Percentiles rank a stretch among this genome's conserved stretches.
Evolutionary conservation across 35 echinoderm and acorn worm genomes (phyloP).

Genomic region (Amphiura filiformis): DNA sequence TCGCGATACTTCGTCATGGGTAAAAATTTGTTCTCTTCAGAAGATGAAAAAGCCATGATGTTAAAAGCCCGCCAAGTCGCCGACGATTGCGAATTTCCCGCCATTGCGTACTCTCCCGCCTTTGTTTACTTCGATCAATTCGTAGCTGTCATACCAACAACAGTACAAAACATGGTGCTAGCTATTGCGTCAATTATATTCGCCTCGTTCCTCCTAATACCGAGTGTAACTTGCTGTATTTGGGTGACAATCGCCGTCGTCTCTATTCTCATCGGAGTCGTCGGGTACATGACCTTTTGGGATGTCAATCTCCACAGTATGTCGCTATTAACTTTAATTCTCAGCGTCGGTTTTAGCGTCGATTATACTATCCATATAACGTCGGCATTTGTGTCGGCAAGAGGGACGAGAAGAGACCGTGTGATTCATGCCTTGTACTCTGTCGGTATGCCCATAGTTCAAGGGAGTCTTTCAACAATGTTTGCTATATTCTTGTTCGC

Average conservation of each 20-base stretch:
- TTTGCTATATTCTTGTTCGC: constrained; percentile 26
- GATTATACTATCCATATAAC: constrained; percentile 72
- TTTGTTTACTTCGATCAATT: constrained; percentile 81
- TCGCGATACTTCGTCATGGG: constrained; percentile 58
- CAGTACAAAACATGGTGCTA: constrained; percentile 49
- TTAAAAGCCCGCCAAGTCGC: constrained; percentile 35
- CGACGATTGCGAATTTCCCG: constrained; percentile 21
- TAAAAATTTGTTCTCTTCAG: constrained; percentile 24
- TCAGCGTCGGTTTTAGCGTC: constrained; percentile 67
- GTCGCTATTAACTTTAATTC: constrained; percentile 72
- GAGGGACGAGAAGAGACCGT: not conserved
- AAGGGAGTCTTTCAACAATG: constrained; percentile 43
- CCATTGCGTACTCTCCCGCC: constrained; percentile 37
- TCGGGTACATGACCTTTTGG: constrained; percentile 69
- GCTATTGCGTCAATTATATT: constrained; percentile 56
- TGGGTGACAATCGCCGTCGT: constrained; percentile 39
- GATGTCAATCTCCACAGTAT: constrained; percentile 58
- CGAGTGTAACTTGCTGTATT: constrained; percentile 38
- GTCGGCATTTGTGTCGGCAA: constrained; percentile 36
- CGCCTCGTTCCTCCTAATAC: constrained; percentile 55
- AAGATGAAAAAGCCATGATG: constrained; percentile 58
- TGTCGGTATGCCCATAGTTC: constrained; percentile 58
- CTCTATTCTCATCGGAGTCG: constrained; percentile 56
- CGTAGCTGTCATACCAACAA: constrained; percentile 43
- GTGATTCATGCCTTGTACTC: constrained; percentile 8